phyloP scores from a whole-genome alignment of 2,797 vertebrate genomes.

The Moxostoma hubbsi region DNA sequence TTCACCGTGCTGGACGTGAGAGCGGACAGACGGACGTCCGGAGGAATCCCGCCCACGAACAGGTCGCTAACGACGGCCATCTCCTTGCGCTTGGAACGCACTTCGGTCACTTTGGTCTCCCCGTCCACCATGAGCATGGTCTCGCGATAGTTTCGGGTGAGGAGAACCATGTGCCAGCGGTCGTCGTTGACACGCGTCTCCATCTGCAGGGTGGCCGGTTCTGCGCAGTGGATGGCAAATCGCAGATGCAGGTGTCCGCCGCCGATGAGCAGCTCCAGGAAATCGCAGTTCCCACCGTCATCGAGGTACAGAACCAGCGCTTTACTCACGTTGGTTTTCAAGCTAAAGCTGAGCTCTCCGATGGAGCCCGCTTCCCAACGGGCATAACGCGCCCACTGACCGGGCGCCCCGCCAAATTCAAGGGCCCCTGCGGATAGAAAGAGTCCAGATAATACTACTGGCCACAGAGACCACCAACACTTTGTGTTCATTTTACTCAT shows the following conservation, averaged over 20 bases:
- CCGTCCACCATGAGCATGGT: slow-evolving; percentile 88
- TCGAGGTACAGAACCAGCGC: slow-evolving; percentile 92
- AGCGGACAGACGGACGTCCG: slow-evolving; percentile 90
- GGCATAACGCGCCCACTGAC: slow-evolving; percentile 92
- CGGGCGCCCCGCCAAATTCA: slow-evolving; percentile 89
- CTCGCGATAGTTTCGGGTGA: slow-evolving; percentile 88
- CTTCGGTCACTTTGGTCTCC: slow-evolving; percentile 85
- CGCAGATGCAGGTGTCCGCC: slow-evolving; percentile 87
- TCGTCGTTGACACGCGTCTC: slow-evolving; percentile 86
- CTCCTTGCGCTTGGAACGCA: slow-evolving; percentile 90
- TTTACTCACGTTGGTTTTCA: slow-evolving; percentile 89
- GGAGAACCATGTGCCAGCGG: slow-evolving; percentile 92
- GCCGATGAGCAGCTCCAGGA: slow-evolving; percentile 88
- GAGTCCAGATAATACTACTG: slow-evolving; percentile 71
- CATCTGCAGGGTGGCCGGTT: slow-evolving; percentile 85
- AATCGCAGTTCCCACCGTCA: slow-evolving; percentile 95
- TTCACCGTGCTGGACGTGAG: slow-evolving; percentile 92
- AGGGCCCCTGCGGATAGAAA: slow-evolving; percentile 70
- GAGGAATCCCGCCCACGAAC: slow-evolving; percentile 93
- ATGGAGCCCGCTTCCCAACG: slow-evolving; percentile 87
- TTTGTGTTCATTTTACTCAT: slow-evolving; percentile 69
- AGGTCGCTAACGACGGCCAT: slow-evolving; percentile 94
- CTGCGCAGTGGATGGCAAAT: slow-evolving; percentile 92
- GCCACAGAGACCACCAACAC: slow-evolving; percentile 71
- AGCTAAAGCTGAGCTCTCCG: slow-evolving; percentile 90